A percentile compares a stretch with the other conserved stretches of the same genome.
These are phyloP conservation scores for Malurus cyaneus DNA, from an alignment of 2,113 vertebrate genomes.

Conservation along the genomic window DNA sequence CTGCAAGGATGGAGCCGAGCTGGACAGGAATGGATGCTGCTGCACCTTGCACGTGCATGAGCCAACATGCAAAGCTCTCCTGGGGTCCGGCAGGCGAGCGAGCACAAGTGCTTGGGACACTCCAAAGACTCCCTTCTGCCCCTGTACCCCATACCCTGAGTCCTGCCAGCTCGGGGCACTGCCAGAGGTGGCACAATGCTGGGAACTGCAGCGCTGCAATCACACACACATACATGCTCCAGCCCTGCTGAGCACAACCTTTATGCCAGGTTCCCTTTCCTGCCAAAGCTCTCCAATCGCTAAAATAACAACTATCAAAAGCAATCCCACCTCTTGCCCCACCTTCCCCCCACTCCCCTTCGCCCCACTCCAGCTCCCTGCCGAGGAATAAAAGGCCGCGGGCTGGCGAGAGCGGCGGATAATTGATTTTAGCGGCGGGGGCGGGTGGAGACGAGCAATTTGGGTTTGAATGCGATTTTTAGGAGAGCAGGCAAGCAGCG, in stretches of 20 bases:
- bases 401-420: neutral
- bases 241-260: conserved; percentile 19
- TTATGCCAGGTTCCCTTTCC: conserved; percentile 12
- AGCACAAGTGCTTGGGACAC: rapidly evolving
- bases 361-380: neutral
- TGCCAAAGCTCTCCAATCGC: neutral
- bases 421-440: conserved; percentile 54
- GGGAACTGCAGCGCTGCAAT: neutral
- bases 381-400: conserved; percentile 19
- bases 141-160: rapidly evolving
- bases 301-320: conserved; percentile 49
- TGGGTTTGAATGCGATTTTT: conserved; percentile 52
- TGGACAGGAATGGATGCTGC: neutral
- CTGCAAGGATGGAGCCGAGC: neutral
- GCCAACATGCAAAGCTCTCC: neutral
- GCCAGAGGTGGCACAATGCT: neutral
- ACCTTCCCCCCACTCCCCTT: neutral
- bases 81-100: rapidly evolving
- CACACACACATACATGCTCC: neutral
- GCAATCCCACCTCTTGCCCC: conserved; percentile 1
- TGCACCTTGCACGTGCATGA: neutral
- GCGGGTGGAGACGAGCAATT: conserved; percentile 54
- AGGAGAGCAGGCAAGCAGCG: conserved; percentile 7
- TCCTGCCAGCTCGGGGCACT: neutral
- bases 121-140: neutral